Evolutionary conservation across 2,888 invertebrate genomes (phyloP).

Genomic region (Athripsodes cinereus): DNA sequence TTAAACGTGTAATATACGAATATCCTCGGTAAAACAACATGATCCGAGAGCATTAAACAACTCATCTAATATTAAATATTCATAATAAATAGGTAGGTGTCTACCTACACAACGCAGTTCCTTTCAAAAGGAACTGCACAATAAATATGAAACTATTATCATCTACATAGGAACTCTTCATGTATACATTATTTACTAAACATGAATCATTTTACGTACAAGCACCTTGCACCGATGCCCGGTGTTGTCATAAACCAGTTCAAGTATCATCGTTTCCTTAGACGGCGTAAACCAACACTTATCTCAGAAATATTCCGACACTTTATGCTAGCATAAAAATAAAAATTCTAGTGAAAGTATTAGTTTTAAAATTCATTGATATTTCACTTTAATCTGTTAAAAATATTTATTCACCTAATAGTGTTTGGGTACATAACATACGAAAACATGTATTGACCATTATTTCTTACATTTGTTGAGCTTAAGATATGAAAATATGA

Average conservation of each 20-base stretch:
- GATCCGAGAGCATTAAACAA: not conserved
- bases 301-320: not conserved
- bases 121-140: too few relatives aligned
- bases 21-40: not conserved
- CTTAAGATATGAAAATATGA: too few relatives aligned
- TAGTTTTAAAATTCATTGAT: not conserved
- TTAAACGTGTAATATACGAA: not conserved
- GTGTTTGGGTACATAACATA: too few relatives aligned
- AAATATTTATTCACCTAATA: too few relatives aligned
- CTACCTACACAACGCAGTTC: too few relatives aligned
- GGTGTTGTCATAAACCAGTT: not conserved
- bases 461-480: too few relatives aligned
- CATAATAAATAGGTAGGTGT: not conserved
- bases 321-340: not conserved
- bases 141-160: not conserved
- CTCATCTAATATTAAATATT: not conserved
- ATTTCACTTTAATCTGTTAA: too few relatives aligned
- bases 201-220: slow-evolving; percentile 1
- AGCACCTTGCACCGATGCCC: not conserved
- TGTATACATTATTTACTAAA: not conserved
- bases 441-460: too few relatives aligned
- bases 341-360: not conserved
- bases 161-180: not conserved
- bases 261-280: not conserved
- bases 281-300: not conserved